Evolutionary conservation across 2,797 vertebrate species (phyloP).

Genomic region (Oryzias dopingdopingensis): DNA sequence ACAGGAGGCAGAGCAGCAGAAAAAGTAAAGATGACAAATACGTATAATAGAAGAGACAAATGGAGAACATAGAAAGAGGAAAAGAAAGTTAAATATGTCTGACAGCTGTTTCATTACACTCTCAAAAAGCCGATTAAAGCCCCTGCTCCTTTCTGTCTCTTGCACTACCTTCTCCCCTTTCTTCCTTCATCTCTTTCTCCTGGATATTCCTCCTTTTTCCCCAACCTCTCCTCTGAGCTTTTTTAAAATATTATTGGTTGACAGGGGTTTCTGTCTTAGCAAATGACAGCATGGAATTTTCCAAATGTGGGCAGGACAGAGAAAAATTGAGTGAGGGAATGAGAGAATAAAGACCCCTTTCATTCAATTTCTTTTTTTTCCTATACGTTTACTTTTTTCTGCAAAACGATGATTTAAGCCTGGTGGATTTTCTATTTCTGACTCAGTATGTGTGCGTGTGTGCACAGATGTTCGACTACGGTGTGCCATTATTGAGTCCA

Average conservation of each 20-base stretch:
- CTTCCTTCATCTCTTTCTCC: constrained; percentile 27
- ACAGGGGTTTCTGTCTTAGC: constrained; percentile 69
- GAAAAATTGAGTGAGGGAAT: constrained; percentile 57
- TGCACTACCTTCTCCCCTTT: constrained; percentile 42
- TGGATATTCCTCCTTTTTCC: constrained; percentile 8
- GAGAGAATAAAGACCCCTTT: constrained; percentile 74
- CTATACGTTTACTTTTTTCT: constrained; percentile 70
- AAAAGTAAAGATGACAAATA: constrained; percentile 28
- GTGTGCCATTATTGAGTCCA: constrained; percentile 30
- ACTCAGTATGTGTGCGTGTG: constrained; percentile 28
- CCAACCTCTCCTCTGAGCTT: constrained; percentile 24
- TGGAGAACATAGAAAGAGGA: constrained; percentile 28
- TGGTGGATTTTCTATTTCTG: constrained; percentile 72
- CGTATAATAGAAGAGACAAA: constrained; percentile 33
- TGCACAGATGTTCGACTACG: not conserved
- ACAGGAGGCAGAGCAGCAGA: constrained; percentile 12
- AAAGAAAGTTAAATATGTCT: constrained; percentile 69
- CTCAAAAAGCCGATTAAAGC: constrained; percentile 54
- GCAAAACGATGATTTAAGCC: constrained; percentile 73
- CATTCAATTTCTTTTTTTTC: constrained; percentile 60
- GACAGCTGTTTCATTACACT: constrained; percentile 75
- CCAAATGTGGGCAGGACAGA: constrained; percentile 73
- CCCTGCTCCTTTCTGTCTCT: constrained; percentile 40
- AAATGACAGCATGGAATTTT: constrained; percentile 85
- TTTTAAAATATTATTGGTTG: constrained; percentile 63